A percentile compares a stretch with the other conserved stretches of the same genome.
phyloP scores from a whole-genome alignment of 1,140 invertebrate genomes.

The Octopus sinensis region DNA sequence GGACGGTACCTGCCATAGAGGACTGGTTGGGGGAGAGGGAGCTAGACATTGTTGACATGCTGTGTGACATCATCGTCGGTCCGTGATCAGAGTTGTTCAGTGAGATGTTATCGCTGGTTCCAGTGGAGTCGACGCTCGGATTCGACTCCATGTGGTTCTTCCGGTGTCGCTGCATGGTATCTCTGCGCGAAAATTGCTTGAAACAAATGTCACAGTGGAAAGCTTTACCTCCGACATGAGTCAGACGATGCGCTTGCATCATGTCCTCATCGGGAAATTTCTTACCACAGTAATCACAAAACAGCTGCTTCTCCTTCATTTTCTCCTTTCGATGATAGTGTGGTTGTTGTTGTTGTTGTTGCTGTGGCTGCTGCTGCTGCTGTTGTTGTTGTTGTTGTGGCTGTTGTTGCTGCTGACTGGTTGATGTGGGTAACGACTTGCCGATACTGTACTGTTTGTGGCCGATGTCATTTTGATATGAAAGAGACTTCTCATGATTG shows the following conservation, averaged over 20 bases:
- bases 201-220: constrained; percentile 18
- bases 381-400: background rate
- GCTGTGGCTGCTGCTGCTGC: background rate
- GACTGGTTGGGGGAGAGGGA: background rate
- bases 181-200: constrained; percentile 11
- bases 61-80: background rate
- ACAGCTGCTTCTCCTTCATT: background rate
- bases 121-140: background rate
- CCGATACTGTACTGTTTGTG: background rate
- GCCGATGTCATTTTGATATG: background rate
- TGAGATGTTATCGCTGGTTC: background rate
- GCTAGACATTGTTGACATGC: background rate
- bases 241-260: constrained; percentile 8
- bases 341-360: background rate
- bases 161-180: constrained; percentile 23
- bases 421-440: background rate
- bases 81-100: background rate
- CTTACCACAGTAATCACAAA: constrained; percentile 14
- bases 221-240: constrained; percentile 7
- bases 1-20: background rate
- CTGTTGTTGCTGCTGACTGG: background rate
- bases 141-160: constrained; percentile 22
- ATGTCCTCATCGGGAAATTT: constrained; percentile 3
- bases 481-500: background rate
- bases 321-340: background rate